Evolutionary conservation across 2,888 invertebrate species (phyloP).

Genomic region (Sinodicranocentrus sp.): DNA sequence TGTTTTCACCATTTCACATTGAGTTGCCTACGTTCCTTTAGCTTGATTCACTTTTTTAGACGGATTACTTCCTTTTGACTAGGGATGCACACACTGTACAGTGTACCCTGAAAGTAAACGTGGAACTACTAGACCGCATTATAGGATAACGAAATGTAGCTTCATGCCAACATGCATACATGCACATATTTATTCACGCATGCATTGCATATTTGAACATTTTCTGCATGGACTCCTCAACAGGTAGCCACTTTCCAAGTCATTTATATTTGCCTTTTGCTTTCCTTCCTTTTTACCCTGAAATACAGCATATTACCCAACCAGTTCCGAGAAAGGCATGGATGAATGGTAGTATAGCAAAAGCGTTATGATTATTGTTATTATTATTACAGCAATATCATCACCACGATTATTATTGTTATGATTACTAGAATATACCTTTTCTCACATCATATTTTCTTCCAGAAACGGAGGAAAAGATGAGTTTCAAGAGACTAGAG

Average conservation of each 20-base stretch:
- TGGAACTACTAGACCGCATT: too few species aligned
- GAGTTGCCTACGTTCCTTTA: too few species aligned
- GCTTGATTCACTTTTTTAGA: too few species aligned
- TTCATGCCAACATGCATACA: too few species aligned
- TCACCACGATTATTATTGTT: constrained; percentile 51
- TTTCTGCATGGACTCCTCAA: constrained; percentile 48
- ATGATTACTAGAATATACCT: constrained; percentile 23
- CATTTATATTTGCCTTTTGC: constrained; percentile 29
- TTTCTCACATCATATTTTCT: constrained; percentile 12
- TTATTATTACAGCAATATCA: constrained; percentile 30
- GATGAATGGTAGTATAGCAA: background rate
- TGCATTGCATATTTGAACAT: constrained; percentile 6
- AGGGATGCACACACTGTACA: too few species aligned
- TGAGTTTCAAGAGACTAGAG: constrained; percentile 4
- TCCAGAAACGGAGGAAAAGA: background rate
- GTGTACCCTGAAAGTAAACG: too few species aligned
- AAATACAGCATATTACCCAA: too few species aligned
- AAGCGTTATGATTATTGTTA: constrained; percentile 46
- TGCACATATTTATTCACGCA: background rate
- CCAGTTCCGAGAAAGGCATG: too few species aligned
- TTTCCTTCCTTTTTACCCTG: too few species aligned
- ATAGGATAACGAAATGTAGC: too few species aligned
- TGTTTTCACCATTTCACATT: background rate
- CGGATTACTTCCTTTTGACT: too few species aligned
- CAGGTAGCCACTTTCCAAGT: constrained; percentile 64